phyloP scores from a whole-genome alignment of 2,797 vertebrate genomes.

The Chaenodraco wilsoni region DNA sequence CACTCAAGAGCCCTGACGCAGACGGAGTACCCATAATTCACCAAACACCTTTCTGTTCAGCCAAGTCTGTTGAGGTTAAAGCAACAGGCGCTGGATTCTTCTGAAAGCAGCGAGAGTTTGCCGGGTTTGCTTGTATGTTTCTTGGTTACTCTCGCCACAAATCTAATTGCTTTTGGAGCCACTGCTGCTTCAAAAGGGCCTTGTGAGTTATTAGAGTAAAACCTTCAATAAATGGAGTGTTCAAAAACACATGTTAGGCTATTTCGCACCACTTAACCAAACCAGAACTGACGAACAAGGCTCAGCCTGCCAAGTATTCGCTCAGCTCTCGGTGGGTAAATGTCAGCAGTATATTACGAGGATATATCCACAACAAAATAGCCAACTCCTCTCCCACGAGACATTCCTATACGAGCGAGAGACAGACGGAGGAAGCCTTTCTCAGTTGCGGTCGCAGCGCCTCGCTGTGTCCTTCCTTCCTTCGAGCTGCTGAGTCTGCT shows the following conservation, averaged over 20 bases:
- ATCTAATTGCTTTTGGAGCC: constrained; percentile 65
- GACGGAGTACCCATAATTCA: constrained; percentile 57
- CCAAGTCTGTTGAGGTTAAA: constrained; percentile 62
- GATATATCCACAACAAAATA: constrained; percentile 7
- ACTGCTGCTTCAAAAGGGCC: constrained; percentile 43
- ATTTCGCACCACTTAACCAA: constrained; percentile 56
- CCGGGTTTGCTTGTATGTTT: constrained; percentile 47
- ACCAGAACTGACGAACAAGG: constrained; percentile 30
- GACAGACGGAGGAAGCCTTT: constrained; percentile 45
- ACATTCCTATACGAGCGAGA: constrained; percentile 1
- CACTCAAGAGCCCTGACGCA: constrained; percentile 46
- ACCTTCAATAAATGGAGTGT: constrained; percentile 56
- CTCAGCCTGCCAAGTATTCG: constrained; percentile 24
- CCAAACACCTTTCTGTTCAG: constrained; percentile 49
- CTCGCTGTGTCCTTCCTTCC: constrained; percentile 68
- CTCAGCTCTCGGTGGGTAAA: background rate
- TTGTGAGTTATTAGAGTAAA: constrained; percentile 52
- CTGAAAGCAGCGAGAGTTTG: constrained; percentile 35
- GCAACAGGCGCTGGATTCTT: constrained; percentile 42
- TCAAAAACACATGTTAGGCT: constrained; percentile 42
- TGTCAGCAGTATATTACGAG: constrained; percentile 12
- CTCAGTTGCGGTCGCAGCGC: constrained; percentile 50
- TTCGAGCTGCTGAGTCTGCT: constrained; percentile 48
- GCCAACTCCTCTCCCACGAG: constrained; percentile 15
- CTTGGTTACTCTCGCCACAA: constrained; percentile 50